Evolutionary conservation across 2,113 vertebrate species (phyloP), one percentile per base, ranked within the genome.

Genomic region (Holacanthus passer): DNA sequence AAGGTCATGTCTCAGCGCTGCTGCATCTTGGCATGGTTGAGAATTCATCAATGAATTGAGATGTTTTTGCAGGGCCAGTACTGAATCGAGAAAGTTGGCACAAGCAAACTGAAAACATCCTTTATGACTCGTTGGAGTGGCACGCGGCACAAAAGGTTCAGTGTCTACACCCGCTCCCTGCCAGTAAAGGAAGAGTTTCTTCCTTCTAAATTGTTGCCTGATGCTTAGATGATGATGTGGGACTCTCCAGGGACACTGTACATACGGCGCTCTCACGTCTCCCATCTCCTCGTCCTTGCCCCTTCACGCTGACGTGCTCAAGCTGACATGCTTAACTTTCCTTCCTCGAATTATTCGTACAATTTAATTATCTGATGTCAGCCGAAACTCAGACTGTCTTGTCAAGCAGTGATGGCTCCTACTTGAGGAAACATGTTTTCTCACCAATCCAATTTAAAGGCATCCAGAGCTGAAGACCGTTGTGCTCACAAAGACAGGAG

Each of bases 121-220:
- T 82, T 71, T 39, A 66, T 86, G 87, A 87, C 74, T 91, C 47
- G 79, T 72, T 67, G 66, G 78, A 91, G 78, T 79, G 85, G 77
- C 85, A 88, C 20, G 81, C 79, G 7, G 88, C 82, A 83, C 67
- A 76, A 91, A 88, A 79, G 81, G 84, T 67, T 87, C 71, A 47
- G 70, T 80, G 67, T 89, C 80, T 83, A 68, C 86, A 76, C 59
- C 78, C 60, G 63, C 77, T 79, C 74, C 69, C 78, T 73, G 79
- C 64, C 87, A 75, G 77, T 64, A 71, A 85, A 87, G 77, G 83
- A 86, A 87, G 79, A 81, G 48, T 84, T 79, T 67, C 66, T 81
- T 87, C 71, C 66, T 66, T 79, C 74, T 63, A 91, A 93, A 94
- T 94, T 89, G 86, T 84, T 93, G 87, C 93, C 92, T 89, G 87